Base-by-base conservation (phyloP, 2,797 vertebrate genomes). In the Scarus forsteni region DNA sequence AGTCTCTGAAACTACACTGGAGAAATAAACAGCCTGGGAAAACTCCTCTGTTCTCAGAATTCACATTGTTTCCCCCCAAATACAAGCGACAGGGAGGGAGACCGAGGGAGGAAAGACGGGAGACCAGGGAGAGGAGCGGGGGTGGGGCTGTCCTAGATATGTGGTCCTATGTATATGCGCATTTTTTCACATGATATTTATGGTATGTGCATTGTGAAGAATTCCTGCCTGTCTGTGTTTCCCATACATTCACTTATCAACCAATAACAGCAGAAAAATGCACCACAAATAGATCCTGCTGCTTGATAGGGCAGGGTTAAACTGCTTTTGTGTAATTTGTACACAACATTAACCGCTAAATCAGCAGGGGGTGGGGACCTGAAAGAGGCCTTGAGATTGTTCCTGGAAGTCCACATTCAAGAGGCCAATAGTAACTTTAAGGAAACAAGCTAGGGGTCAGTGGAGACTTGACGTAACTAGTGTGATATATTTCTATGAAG, bases 11-110 rank as follows among this genome's bases (percentile, higher is more conserved):
- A 83, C 75, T 75, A 62, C 68, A 70, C 18, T 15, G 15, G 74
- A 42, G 75, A 77, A 74, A 89, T 75, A 85, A 90, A 86, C 73
- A 79, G 79, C 86, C 87, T 91, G 86, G 88, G 88, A 91, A 92
- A 89, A 72, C 52, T 68, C 55, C 57, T 79, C 55, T 53, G 70
- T 61, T 50, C 77, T 43, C 39, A 16, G 64, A 79, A 76, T 81
- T 56, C 74, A 63, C 80, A 81, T 85, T 63, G 81, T 89, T 78
- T 73, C 59, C 68, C 38, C 72, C 39, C 8, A 19, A 62, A 79
- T 75, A 65, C 70, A 72, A 78, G 83, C 64, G 58, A 56, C 61
- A 36, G 7, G 3, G 55, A 55, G 53, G 53, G 51, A 54, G 44
- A n/a, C n/a, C n/a, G n/a, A n/a, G n/a, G n/a, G n/a, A n/a, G 45